Percentiles rank a stretch among this genome's conserved stretches.
Evolutionary conservation across 2,888 invertebrate genomes (phyloP).

Genomic region (Masnerella sp.): DNA sequence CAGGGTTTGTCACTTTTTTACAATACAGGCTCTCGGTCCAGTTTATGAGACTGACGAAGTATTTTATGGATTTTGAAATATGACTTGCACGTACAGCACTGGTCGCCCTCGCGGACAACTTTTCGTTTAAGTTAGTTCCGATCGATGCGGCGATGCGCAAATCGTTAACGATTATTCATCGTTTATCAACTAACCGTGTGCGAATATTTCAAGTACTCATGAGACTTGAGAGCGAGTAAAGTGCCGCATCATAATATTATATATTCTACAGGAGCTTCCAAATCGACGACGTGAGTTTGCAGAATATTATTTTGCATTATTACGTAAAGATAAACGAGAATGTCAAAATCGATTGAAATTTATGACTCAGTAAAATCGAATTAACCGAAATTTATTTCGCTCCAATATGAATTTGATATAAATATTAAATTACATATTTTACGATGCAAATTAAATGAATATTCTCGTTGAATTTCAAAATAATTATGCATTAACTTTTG

Average conservation of each 20-base stretch:
- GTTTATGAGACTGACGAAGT: conserved; percentile 47
- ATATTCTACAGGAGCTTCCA: conserved; percentile 9
- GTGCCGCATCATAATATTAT: conserved; percentile 28
- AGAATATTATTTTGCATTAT: too few relatives aligned
- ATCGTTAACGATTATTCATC: conserved; percentile 45
- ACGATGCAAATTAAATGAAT: background rate
- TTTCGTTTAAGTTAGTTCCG: conserved; percentile 36
- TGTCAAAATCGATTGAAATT: conserved; percentile 48
- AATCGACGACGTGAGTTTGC: too few relatives aligned
- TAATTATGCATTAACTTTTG: too few relatives aligned
- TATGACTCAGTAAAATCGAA: conserved; percentile 31
- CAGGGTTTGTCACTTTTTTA: conserved; percentile 16
- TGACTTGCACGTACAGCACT: conserved; percentile 38
- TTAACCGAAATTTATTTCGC: too few relatives aligned
- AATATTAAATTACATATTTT: too few relatives aligned
- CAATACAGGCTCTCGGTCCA: conserved; percentile 12
- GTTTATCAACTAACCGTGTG: conserved; percentile 25
- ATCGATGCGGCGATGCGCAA: conserved; percentile 30
- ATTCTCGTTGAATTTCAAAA: too few relatives aligned
- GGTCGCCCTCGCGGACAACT: conserved; percentile 20
- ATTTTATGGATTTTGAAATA: conserved; percentile 46
- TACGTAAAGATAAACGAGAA: too few relatives aligned
- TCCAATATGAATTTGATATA: too few relatives aligned
- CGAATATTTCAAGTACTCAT: conserved; percentile 27
- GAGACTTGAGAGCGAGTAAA: conserved; percentile 27